A percentile compares a stretch with the other conserved stretches of the same genome.
Conservation (phyloP, 2,797 vertebrate species). For the Lagodon rhomboides region DNA sequence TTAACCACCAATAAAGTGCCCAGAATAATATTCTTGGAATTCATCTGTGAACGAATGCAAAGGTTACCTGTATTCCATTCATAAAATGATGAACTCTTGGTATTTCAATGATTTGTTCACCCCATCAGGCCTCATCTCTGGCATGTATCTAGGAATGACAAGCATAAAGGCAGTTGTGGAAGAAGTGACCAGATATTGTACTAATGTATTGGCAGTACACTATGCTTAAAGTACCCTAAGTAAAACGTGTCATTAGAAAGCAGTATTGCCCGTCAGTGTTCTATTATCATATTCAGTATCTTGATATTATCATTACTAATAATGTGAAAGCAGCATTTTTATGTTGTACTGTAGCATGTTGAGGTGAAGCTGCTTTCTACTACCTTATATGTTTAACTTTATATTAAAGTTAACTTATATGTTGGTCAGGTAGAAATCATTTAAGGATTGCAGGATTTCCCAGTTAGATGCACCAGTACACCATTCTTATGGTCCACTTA, state of each 20-base stretch:
- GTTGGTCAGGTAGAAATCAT: too few species aligned
- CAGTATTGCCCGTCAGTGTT: not conserved
- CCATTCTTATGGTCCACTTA: too few species aligned
- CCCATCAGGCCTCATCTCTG: not conserved
- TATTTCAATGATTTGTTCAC: not conserved
- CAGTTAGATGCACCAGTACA: too few species aligned
- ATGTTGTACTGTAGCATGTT: not conserved
- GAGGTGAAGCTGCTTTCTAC: too few species aligned
- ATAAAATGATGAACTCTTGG: not conserved
- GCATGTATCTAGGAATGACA: not conserved
- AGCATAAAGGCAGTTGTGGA: not conserved
- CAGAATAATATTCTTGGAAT: not conserved
- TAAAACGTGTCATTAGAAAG: not conserved
- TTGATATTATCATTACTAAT: not conserved
- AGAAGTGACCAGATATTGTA: not conserved
- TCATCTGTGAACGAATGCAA: too few species aligned
- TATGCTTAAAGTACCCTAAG: not conserved
- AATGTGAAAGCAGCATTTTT: not conserved
- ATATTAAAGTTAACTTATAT: not conserved
- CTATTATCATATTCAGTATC: too few species aligned
- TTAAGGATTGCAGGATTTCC: too few species aligned
- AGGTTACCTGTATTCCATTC: not conserved
- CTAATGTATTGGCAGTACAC: not conserved
- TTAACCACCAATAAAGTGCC: slow-evolving; percentile 20
- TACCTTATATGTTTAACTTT: not conserved